Conservation (phyloP, 2,888 invertebrate genomes). For the Patella pellucida region DNA sequence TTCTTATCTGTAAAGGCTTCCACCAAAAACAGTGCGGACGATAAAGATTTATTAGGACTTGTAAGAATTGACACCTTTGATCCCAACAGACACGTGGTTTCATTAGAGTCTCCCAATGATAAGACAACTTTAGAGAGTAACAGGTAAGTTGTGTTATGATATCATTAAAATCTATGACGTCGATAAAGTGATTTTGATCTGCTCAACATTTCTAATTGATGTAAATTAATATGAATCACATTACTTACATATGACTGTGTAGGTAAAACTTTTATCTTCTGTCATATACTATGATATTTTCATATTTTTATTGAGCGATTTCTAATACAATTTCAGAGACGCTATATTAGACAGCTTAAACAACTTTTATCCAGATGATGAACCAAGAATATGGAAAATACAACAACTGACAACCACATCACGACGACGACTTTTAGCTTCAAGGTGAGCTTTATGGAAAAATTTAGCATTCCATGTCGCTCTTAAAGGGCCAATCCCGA, state of each 20-base stretch:
- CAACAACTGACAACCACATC: neutral
- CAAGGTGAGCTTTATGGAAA: neutral
- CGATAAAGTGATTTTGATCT: no score
- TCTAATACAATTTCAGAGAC: no score
- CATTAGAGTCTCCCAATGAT: neutral
- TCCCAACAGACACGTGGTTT: neutral
- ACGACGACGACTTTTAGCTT: neutral
- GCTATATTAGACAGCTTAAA: no score
- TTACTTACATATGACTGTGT: no score
- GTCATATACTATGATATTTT: no score
- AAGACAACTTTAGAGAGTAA: neutral
- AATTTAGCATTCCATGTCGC: no score
- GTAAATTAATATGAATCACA: no score
- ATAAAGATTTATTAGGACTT: neutral
- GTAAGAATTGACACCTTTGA: constrained; percentile 3
- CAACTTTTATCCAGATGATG: neutral
- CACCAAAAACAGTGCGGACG: neutral
- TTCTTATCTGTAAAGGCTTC: neutral
- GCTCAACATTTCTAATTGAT: no score
- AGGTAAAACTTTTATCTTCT: no score
- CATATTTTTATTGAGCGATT: no score
- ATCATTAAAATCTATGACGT: no score
- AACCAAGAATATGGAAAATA: constrained; percentile 3
- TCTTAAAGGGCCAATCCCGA: no score
- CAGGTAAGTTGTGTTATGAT: neutral